Evolutionary conservation across 2,113 vertebrate species (phyloP).

Genomic region (Lagenorhynchus albirostris): DNA sequence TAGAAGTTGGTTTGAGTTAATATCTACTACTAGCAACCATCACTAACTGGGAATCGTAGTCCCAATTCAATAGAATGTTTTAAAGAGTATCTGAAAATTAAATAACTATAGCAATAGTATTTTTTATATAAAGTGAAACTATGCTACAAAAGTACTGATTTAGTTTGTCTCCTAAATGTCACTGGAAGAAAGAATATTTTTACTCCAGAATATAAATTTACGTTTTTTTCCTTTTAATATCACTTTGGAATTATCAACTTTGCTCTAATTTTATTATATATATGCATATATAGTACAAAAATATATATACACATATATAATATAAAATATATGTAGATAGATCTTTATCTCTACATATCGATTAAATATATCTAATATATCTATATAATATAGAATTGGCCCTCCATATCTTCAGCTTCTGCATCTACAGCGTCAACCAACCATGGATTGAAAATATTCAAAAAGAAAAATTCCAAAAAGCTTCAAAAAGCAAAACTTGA

Average conservation of each 20-base stretch:
- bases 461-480: background rate
- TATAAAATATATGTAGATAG: background rate
- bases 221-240: background rate
- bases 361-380: background rate
- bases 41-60: background rate
- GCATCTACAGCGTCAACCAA: background rate
- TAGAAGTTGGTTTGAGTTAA: background rate
- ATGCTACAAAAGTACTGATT: background rate
- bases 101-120: background rate
- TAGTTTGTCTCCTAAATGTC: background rate
- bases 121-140: background rate
- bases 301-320: background rate
- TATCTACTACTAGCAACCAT: background rate
- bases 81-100: background rate
- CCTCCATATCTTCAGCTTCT: background rate
- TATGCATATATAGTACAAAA: background rate
- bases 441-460: background rate
- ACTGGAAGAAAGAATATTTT: background rate
- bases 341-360: fast-evolving
- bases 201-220: background rate
- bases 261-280: background rate
- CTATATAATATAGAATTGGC: background rate
- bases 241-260: background rate
- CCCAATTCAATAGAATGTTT: background rate
- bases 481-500: background rate